These are phyloP conservation scores for Antheraea mylitta DNA, from an alignment of 1,140 invertebrate genomes.

Conservation along the genomic window DNA sequence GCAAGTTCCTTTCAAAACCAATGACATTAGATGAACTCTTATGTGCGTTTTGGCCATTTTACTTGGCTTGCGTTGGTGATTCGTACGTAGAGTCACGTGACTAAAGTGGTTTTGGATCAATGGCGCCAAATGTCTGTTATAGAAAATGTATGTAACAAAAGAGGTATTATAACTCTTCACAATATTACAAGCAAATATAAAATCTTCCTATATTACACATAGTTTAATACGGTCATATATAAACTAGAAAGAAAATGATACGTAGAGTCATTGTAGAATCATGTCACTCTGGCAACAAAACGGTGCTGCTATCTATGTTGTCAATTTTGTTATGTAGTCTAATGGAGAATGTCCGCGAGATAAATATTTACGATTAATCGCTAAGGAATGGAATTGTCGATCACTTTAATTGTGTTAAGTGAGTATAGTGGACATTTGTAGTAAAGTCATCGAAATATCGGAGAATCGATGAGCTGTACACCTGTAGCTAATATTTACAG, in stretches of 20 bases:
- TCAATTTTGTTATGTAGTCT: constrained; percentile 74
- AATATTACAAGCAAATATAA: constrained; percentile 49
- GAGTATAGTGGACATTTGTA: constrained; percentile 35
- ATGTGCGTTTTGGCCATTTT: constrained; percentile 78
- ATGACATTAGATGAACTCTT: constrained; percentile 74
- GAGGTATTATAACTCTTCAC: constrained; percentile 49
- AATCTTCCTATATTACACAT: constrained; percentile 67
- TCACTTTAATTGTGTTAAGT: constrained; percentile 29
- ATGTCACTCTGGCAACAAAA: constrained; percentile 77
- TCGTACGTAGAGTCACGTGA: constrained; percentile 78
- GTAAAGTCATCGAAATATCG: constrained; percentile 11
- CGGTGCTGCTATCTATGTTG: constrained; percentile 78
- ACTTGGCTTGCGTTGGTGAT: constrained; percentile 77
- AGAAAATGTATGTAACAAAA: constrained; percentile 72
- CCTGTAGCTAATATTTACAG: constrained; percentile 35
- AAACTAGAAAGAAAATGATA: constrained; percentile 63
- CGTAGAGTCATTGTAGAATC: constrained; percentile 46
- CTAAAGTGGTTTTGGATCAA: constrained; percentile 75
- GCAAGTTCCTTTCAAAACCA: constrained; percentile 67
- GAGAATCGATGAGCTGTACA: neutral
- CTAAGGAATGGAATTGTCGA: constrained; percentile 44
- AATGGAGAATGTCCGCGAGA: constrained; percentile 71
- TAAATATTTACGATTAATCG: constrained; percentile 74
- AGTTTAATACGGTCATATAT: constrained; percentile 37
- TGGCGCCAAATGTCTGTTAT: constrained; percentile 76